Evolutionary conservation across 2,888 invertebrate species (phyloP), one percentile per base, ranked within the genome.

Genomic region (Miltochrista miniata): DNA sequence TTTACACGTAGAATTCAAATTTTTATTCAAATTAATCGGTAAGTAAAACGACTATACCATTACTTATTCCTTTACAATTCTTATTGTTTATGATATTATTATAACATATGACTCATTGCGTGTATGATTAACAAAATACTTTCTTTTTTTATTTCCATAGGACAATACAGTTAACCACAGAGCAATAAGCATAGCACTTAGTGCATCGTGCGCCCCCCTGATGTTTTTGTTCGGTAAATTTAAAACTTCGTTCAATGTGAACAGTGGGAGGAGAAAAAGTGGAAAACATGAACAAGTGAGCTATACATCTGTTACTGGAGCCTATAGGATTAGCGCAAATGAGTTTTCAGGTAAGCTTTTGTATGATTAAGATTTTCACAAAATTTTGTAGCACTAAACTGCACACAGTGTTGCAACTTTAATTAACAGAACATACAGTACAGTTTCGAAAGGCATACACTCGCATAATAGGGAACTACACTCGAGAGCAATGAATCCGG

Each of bases 221-320:
- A 85, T 86, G 84, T 64, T 83, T 1, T 75, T 72, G 38, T 83
- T 87, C 56, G 68, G 76, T 13, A 79, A 87, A 31, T 90, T 89
- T 60, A 82, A 74, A 46, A 86, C 84, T 1, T 74, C 80, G 1
- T 61, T 90, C 9, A 81, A 86, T 55, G 62, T 90, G 14, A 59
- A 72, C 15, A 70, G 75, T 24, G 67, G 76, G 0, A 45, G 43
- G 11, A 49, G 46, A 8, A 59, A 47, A 14, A 0, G 75, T 67
- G 24, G 76, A 72, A 29, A 45, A 1, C 66, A 68, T 7, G 68
- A 64, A 3, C 62, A 68, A 11, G 46, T 61, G n/a, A 74, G 79
- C 1, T 64, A 76, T 0, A 68, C 76, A 8, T 75, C 78, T 2
- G 64, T 84, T 8, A 77, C 54, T 9, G 90, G 90, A 8, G 85